phyloP scores from a whole-genome alignment of 2,113 vertebrate genomes.

The Gopherus evgoodei region DNA sequence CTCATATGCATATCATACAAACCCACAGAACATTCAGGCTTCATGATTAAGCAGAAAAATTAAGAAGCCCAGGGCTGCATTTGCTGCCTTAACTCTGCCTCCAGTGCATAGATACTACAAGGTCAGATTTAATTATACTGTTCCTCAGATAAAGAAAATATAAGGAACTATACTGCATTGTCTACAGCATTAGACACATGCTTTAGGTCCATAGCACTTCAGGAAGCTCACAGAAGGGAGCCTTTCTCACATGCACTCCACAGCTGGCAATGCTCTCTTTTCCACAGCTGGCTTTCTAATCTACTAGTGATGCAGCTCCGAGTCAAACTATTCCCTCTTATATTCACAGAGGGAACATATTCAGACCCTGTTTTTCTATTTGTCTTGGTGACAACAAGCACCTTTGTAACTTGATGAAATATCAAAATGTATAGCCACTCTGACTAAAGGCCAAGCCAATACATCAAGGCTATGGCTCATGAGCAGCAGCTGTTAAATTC shows the following conservation, averaged over 20 bases:
- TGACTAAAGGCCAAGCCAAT: background rate
- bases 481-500: background rate
- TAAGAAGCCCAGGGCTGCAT: background rate
- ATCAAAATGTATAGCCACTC: too few relatives aligned
- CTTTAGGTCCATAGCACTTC: background rate
- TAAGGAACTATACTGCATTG: too few relatives aligned
- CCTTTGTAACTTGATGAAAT: accelerated
- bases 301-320: background rate
- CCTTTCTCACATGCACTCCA: background rate
- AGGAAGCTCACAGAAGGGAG: too few relatives aligned
- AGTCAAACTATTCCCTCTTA: background rate
- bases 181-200: background rate
- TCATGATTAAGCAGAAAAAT: background rate
- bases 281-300: background rate
- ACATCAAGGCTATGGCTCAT: accelerated
- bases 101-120: too few relatives aligned
- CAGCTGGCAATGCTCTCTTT: background rate
- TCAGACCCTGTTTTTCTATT: background rate
- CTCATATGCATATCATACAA: background rate
- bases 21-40: background rate
- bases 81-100: background rate
- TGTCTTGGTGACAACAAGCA: accelerated
- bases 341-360: background rate
- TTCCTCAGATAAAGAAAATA: background rate
- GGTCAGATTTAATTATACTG: background rate